Percentiles rank a stretch among this genome's conserved stretches.
phyloP scores from a whole-genome alignment of 2,888 invertebrate genomes.

The Diarsia brunnea region DNA sequence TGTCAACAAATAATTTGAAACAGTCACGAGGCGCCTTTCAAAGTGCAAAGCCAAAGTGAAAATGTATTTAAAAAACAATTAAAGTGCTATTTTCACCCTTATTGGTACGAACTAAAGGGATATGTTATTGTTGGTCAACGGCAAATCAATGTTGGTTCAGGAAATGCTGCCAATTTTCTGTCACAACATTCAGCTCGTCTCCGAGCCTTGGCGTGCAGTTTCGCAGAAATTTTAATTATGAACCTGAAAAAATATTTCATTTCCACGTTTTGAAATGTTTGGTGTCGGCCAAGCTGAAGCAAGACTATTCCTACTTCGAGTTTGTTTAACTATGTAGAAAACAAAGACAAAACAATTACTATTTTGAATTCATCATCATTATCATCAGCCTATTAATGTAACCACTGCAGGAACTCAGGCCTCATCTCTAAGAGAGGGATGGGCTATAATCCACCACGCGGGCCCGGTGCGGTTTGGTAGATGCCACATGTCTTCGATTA shows the following conservation, averaged over 20 bases:
- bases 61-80: conserved; percentile 33
- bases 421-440: no score
- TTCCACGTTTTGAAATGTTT: neutral
- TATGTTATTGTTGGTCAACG: conserved; percentile 16
- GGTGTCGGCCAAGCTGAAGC: neutral
- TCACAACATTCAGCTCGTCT: conserved; percentile 62
- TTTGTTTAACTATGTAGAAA: neutral
- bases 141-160: conserved; percentile 50
- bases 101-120: conserved; percentile 12
- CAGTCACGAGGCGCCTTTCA: conserved; percentile 53
- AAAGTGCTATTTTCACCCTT: conserved; percentile 28
- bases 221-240: conserved; percentile 34
- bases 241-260: conserved; percentile 6
- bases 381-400: no score
- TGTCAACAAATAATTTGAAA: conserved; percentile 29
- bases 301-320: neutral
- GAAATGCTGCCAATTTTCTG: conserved; percentile 67
- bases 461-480: no score
- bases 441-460: no score
- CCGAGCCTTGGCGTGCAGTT: conserved; percentile 57
- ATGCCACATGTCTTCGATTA: no score
- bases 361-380: no score
- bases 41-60: conserved; percentile 14
- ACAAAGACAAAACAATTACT: neutral
- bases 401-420: no score